Percentiles rank a stretch among this genome's conserved stretches.
phyloP scores from a whole-genome alignment of 1,140 invertebrate species.

The Drosophila santomea region DNA sequence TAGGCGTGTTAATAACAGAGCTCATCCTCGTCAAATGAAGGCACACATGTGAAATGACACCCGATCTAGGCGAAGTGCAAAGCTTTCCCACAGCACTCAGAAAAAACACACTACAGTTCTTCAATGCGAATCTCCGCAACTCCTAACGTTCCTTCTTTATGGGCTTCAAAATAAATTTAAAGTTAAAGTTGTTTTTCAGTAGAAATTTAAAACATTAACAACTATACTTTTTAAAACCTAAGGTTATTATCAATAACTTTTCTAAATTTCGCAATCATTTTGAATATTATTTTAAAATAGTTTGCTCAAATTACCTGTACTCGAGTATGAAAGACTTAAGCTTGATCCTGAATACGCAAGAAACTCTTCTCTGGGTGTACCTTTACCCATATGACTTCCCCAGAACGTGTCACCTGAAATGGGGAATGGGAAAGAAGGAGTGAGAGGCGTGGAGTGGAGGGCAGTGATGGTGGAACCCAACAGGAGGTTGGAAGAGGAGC shows the following conservation, averaged over 20 bases:
- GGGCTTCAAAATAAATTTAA: no score
- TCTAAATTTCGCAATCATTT: no score
- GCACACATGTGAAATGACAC: slow-evolving; percentile 18
- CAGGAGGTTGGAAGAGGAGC: not conserved
- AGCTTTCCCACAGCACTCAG: slow-evolving; percentile 45
- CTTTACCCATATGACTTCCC: not conserved
- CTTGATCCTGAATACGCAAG: no score
- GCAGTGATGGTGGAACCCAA: not conserved
- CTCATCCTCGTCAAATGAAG: slow-evolving; percentile 35
- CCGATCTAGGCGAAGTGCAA: slow-evolving; percentile 59
- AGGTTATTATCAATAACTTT: no score
- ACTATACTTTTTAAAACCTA: no score
- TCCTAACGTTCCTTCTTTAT: no score
- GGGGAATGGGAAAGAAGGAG: not conserved
- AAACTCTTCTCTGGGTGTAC: slow-evolving; percentile 15
- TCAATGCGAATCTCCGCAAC: no score
- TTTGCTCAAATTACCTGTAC: not conserved
- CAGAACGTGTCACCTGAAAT: slow-evolving; percentile 56
- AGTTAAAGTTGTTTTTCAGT: no score
- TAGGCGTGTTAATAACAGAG: slow-evolving; percentile 65
- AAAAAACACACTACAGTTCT: not conserved
- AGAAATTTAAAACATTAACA: no score
- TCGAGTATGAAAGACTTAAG: no score
- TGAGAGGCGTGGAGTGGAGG: no score
- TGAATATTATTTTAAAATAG: not conserved